These are phyloP conservation scores for Centropus bengalensis DNA, from an alignment of 2,113 vertebrate genomes.

Conservation along the genomic window DNA sequence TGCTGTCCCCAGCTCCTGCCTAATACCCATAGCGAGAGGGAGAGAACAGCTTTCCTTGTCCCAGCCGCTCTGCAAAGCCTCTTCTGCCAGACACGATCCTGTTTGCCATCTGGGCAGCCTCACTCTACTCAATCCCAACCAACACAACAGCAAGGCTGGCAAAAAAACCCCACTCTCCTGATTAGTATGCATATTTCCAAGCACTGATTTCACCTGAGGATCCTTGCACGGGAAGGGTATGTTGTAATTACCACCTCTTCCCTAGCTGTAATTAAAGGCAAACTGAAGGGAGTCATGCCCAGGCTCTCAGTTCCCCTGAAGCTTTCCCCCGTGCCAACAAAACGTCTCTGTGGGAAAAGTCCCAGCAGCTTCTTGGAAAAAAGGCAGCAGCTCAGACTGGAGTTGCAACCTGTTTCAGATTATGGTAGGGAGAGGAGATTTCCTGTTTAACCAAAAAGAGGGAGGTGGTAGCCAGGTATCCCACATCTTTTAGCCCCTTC, in stretches of 20 bases:
- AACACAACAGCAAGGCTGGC: constrained; percentile 24
- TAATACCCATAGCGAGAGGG: constrained; percentile 27
- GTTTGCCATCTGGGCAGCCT: constrained; percentile 12
- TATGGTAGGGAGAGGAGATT: background rate
- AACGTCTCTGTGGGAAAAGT: constrained; percentile 5
- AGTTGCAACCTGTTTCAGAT: constrained; percentile 32
- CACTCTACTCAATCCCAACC: background rate
- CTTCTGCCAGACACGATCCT: constrained; percentile 1
- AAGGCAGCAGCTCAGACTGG: constrained; percentile 18
- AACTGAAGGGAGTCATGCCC: constrained; percentile 66
- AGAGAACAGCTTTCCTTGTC: constrained; percentile 7
- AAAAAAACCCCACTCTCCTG: background rate
- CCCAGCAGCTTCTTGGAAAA: constrained; percentile 56
- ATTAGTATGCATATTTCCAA: constrained; percentile 61
- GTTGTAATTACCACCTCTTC: constrained; percentile 56
- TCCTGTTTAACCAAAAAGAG: background rate
- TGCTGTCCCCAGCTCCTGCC: constrained; percentile 35
- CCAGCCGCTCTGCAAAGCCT: background rate
- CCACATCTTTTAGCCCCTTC: background rate
- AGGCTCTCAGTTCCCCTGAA: constrained; percentile 51
- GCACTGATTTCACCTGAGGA: constrained; percentile 47
- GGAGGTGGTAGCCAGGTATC: background rate
- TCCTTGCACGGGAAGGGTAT: constrained; percentile 28
- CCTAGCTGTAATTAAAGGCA: constrained; percentile 73
- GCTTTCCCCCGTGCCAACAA: constrained; percentile 53